Evolutionary conservation across 2,888 invertebrate genomes (phyloP).

Genomic region (Synergus laeviventris): DNA sequence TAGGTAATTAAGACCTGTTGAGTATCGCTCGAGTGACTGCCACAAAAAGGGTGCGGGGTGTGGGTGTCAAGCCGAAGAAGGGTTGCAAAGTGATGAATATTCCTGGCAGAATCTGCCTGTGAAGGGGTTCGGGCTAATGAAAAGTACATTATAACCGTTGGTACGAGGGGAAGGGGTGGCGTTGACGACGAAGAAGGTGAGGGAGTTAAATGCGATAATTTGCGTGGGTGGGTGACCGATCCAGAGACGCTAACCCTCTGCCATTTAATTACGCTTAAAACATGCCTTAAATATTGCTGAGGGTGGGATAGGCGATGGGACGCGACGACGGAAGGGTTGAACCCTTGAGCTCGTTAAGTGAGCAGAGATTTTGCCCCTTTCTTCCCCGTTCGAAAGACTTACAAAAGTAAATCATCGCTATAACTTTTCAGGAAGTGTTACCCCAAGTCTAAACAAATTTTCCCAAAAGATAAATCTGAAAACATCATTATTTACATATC

Average conservation of each 20-base stretch:
- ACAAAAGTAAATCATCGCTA: conserved; percentile 36
- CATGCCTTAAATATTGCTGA: conserved; percentile 75
- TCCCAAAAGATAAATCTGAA: too few relatives aligned
- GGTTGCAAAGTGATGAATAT: conserved; percentile 73
- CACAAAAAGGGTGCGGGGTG: conserved; percentile 55
- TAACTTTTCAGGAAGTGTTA: conserved; percentile 8
- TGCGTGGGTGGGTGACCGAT: conserved; percentile 71
- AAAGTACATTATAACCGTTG: conserved; percentile 70
- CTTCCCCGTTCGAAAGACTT: conserved; percentile 39
- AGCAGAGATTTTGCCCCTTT: conserved; percentile 64
- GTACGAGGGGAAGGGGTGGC: conserved; percentile 51
- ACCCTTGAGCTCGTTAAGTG: conserved; percentile 67
- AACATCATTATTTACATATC: too few relatives aligned
- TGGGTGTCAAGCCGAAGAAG: conserved; percentile 62
- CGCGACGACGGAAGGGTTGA: conserved; percentile 67
- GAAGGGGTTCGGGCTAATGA: conserved; percentile 71
- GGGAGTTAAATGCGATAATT: conserved; percentile 73
- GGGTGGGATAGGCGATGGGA: conserved; percentile 64
- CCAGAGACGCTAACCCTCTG: conserved; percentile 68
- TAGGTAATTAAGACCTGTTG: conserved; percentile 73
- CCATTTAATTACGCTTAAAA: conserved; percentile 75
- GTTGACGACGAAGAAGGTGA: conserved; percentile 52
- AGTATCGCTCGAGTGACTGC: conserved; percentile 55
- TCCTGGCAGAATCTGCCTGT: conserved; percentile 66
- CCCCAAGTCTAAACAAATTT: background rate